phyloP scores from a whole-genome alignment of 2,888 invertebrate species.

The Eilema caniola region DNA sequence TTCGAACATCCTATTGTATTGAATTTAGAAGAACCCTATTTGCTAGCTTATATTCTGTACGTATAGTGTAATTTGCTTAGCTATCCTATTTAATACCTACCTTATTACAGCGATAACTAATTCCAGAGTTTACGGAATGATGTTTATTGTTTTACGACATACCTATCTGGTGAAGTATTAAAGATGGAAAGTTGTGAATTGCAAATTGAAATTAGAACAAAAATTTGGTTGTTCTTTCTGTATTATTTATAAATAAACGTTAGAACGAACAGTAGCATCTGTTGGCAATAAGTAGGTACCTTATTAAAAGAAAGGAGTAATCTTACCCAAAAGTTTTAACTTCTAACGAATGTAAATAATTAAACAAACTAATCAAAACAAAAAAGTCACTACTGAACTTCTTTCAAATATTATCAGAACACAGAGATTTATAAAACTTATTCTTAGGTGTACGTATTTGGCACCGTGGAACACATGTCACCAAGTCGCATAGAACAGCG shows the following conservation, averaged over 20 bases:
- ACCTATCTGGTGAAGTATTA: neutral
- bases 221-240: slow-evolving; percentile 7
- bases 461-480: slow-evolving; percentile 33
- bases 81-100: neutral
- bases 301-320: slow-evolving; percentile 9
- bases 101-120: neutral
- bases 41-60: slow-evolving; percentile 13
- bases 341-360: slow-evolving; percentile 9
- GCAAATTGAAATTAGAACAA: slow-evolving; percentile 3
- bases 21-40: slow-evolving; percentile 25
- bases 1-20: slow-evolving; percentile 47
- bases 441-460: neutral
- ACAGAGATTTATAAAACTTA: neutral
- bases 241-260: slow-evolving; percentile 8
- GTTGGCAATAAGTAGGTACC: neutral
- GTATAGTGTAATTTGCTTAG: slow-evolving; percentile 2
- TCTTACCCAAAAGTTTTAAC: slow-evolving; percentile 4
- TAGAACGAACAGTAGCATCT: slow-evolving; percentile 1
- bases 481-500: slow-evolving; percentile 37
- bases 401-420: neutral
- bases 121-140: neutral
- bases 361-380: neutral
- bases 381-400: neutral
- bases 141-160: slow-evolving; percentile 2
- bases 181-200: neutral